Conservation (phyloP, 2,797 vertebrate genomes). For the Ctenopoma kingsleyae region DNA sequence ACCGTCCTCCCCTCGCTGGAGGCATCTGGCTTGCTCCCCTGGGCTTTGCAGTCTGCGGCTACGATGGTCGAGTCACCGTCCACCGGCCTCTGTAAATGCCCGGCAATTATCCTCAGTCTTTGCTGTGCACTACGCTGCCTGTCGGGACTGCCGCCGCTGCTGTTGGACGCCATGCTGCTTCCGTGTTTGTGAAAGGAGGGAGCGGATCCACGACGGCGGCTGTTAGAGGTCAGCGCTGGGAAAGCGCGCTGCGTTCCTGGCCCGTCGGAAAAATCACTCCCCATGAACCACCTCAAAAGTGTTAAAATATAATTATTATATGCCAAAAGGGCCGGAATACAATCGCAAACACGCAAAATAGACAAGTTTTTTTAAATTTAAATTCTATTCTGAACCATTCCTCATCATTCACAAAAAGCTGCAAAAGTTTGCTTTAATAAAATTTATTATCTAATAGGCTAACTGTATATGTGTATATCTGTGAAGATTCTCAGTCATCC, state of each 20-base stretch:
- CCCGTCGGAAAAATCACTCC: neutral
- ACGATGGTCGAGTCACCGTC: constrained; percentile 54
- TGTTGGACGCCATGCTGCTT: constrained; percentile 90
- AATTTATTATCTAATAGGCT: no score
- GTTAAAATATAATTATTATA: neutral
- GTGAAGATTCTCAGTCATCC: no score
- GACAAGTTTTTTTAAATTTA: no score
- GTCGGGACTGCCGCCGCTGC: constrained; percentile 73
- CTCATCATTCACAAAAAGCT: neutral
- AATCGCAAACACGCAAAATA: neutral
- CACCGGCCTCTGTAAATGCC: constrained; percentile 75
- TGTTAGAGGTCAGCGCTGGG: constrained; percentile 72
- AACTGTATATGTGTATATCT: no score
- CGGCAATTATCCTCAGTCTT: constrained; percentile 82
- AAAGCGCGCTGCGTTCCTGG: constrained; percentile 56
- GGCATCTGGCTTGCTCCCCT: constrained; percentile 46
- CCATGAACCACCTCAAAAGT: neutral
- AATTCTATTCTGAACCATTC: no score
- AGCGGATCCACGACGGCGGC: constrained; percentile 61
- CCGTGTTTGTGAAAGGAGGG: constrained; percentile 83
- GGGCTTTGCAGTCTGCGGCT: constrained; percentile 81
- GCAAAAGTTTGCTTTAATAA: neutral
- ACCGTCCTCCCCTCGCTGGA: constrained; percentile 67
- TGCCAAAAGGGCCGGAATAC: neutral
- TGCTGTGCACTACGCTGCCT: constrained; percentile 80